A percentile compares a stretch with the other conserved stretches of the same genome.
Conservation (phyloP, 2,113 vertebrate species). For the Odocoileus hemionus region DNA sequence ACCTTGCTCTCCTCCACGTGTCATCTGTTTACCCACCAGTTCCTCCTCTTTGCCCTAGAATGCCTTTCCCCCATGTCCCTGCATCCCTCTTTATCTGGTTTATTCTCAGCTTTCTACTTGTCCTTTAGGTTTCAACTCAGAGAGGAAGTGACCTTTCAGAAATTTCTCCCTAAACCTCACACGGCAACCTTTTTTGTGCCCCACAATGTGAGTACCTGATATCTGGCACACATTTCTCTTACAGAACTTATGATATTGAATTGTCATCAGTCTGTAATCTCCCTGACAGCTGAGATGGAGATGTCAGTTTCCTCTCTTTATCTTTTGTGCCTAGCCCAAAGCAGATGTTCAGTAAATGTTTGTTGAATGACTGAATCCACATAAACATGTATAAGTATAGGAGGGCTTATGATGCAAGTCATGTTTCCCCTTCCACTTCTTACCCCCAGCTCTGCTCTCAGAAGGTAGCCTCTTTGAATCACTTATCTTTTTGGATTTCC, state of each 20-base stretch:
- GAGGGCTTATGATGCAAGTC: background rate
- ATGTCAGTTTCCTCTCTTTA: background rate
- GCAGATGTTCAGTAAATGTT: background rate
- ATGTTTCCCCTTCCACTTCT: background rate
- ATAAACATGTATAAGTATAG: background rate
- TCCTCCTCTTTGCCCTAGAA: background rate
- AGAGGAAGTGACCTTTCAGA: slow-evolving; percentile 5
- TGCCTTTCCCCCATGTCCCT: background rate
- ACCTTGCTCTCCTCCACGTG: background rate
- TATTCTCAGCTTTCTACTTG: background rate
- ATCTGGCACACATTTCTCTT: background rate
- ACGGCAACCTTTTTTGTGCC: background rate
- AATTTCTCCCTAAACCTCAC: background rate
- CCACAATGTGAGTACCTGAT: background rate
- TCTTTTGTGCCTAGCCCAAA: background rate
- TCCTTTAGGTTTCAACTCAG: slow-evolving; percentile 9
- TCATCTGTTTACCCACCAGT: background rate
- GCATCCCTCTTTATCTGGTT: background rate
- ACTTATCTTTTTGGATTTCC: background rate
- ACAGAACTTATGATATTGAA: background rate
- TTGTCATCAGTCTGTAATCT: background rate
- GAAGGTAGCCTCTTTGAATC: background rate
- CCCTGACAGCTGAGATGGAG: background rate
- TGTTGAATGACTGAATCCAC: background rate
- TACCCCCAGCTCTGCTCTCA: background rate